Percentiles rank a stretch among this genome's conserved stretches.
Evolutionary conservation across 2,888 invertebrate species (phyloP).

Genomic region (Theristus sp.): DNA sequence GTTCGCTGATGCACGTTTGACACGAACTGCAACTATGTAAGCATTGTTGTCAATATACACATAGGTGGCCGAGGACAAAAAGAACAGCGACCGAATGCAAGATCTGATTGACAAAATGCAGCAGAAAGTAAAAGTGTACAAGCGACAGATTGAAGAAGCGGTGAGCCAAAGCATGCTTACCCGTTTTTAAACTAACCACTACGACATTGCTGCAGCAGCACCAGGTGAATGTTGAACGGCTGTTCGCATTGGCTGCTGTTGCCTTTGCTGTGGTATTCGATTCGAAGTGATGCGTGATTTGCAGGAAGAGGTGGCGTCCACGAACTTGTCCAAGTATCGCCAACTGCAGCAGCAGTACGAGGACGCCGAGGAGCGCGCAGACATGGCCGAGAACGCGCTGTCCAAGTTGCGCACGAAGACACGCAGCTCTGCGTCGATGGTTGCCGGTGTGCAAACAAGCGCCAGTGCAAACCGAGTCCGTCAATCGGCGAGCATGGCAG

Average conservation of each 20-base stretch:
- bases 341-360: slow-evolving; percentile 63
- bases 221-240: too few species aligned
- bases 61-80: slow-evolving; percentile 37
- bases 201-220: too few species aligned
- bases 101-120: slow-evolving; percentile 37
- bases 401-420: not conserved
- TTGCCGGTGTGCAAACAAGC: not conserved
- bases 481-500: not conserved
- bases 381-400: slow-evolving; percentile 42
- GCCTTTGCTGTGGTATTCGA: too few species aligned
- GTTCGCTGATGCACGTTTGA: not conserved
- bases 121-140: slow-evolving; percentile 38
- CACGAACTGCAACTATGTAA: too few species aligned
- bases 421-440: not conserved
- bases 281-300: too few species aligned
- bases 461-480: not conserved
- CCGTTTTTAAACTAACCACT: too few species aligned
- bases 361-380: slow-evolving; percentile 88
- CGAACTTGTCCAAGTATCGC: slow-evolving; percentile 86
- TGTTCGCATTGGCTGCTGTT: too few species aligned
- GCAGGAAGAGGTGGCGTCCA: slow-evolving; percentile 72
- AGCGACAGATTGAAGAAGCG: slow-evolving; percentile 39
- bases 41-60: slow-evolving; percentile 9
- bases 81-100: slow-evolving; percentile 34
- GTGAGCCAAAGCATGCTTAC: too few species aligned